phyloP scores from a whole-genome alignment of 2,113 vertebrate species.

The Buteo buteo region DNA sequence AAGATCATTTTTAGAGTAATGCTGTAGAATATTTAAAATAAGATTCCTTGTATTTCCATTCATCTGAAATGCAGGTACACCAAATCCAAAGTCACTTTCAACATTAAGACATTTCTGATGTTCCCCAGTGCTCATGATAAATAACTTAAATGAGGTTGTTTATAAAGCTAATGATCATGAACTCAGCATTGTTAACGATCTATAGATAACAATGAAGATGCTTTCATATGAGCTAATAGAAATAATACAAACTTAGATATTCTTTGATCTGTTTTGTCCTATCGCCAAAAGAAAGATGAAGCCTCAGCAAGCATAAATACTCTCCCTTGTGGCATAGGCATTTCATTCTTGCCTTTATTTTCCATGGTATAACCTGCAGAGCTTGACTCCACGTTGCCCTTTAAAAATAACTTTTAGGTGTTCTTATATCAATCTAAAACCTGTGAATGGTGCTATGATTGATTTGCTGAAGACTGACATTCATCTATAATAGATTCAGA shows the following conservation, averaged over 20 bases:
- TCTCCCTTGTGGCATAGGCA: neutral
- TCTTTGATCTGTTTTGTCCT: neutral
- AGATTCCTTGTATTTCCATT: neutral
- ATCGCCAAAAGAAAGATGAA: neutral
- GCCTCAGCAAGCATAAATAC: neutral
- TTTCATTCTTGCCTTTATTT: conserved; percentile 18
- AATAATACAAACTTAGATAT: neutral
- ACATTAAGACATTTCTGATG: neutral
- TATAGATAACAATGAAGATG: neutral
- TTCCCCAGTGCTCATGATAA: neutral
- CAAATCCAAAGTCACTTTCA: conserved; percentile 27
- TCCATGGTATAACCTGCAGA: neutral
- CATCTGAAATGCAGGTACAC: neutral
- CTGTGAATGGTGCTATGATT: conserved; percentile 22
- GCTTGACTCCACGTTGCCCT: conserved; percentile 13
- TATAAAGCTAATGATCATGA: neutral
- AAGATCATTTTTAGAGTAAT: neutral
- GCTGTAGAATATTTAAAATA: neutral
- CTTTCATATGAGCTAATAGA: neutral
- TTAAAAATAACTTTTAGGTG: conserved; percentile 52
- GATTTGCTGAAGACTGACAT: conserved; percentile 47
- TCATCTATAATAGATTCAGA: conserved; percentile 48
- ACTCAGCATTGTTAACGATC: neutral
- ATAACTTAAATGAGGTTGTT: neutral
- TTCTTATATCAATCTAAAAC: conserved; percentile 38